Evolutionary conservation across 2,888 invertebrate species (phyloP).

Genomic region (Cybosia mesomella): DNA sequence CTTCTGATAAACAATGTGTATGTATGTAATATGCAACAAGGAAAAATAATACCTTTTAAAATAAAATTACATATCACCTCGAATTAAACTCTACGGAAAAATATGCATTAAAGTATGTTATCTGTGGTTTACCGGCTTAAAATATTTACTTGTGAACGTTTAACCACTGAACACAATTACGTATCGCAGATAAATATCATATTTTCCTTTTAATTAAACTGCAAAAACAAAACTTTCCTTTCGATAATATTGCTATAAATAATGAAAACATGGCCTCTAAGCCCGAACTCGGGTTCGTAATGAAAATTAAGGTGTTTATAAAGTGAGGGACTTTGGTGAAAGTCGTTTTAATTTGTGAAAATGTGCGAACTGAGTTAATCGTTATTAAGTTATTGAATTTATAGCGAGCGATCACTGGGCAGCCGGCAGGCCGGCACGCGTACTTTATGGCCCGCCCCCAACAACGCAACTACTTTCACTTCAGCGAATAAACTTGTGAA

Average conservation of each 20-base stretch:
- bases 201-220: constrained; percentile 7
- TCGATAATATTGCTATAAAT: constrained; percentile 16
- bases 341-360: constrained; percentile 76
- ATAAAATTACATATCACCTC: no score
- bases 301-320: constrained; percentile 84
- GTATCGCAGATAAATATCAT: neutral
- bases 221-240: constrained; percentile 19
- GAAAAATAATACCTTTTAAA: no score
- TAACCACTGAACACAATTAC: constrained; percentile 1
- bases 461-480: constrained; percentile 56
- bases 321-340: constrained; percentile 69
- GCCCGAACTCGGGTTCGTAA: constrained; percentile 48
- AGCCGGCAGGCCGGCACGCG: constrained; percentile 32
- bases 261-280: constrained; percentile 17
- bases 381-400: constrained; percentile 65
- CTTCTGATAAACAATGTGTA: no score
- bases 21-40: no score
- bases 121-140: constrained; percentile 3
- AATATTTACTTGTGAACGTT: neutral
- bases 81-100: neutral
- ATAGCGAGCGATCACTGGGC: constrained; percentile 51
- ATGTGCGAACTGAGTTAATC: constrained; percentile 70
- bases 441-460: constrained; percentile 39
- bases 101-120: neutral
- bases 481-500: constrained; percentile 39